Conservation (phyloP, 2,888 invertebrate species). For the Apamea sordens region DNA sequence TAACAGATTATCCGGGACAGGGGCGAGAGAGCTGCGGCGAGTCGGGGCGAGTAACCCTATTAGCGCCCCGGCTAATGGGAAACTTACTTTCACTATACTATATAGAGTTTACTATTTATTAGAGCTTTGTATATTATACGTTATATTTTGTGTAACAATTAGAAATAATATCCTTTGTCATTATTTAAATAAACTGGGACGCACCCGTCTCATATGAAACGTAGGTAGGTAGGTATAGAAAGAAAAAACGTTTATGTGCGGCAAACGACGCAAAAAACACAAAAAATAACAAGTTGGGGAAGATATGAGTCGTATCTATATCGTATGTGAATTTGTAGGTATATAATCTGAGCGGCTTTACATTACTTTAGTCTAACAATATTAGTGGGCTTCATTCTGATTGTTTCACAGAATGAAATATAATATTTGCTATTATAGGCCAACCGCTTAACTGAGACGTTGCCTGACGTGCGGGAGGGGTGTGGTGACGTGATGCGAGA, state of each 20-base stretch:
- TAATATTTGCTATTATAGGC: background rate
- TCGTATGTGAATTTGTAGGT: background rate
- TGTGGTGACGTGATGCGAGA: too few species aligned
- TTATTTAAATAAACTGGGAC: background rate
- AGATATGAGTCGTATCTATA: background rate
- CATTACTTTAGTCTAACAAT: background rate
- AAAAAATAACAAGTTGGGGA: too few species aligned
- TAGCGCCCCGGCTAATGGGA: slow-evolving; percentile 41
- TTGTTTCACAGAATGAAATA: background rate
- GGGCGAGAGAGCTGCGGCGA: background rate
- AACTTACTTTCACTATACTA: slow-evolving; percentile 30
- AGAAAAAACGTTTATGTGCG: too few species aligned
- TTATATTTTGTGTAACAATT: background rate
- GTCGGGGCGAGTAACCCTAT: slow-evolving; percentile 46
- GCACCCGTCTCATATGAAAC: background rate
- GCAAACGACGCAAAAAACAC: background rate
- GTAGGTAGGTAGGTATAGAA: background rate
- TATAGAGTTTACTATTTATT: slow-evolving; percentile 20
- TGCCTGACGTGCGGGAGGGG: too few species aligned
- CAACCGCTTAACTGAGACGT: too few species aligned
- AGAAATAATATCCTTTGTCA: background rate
- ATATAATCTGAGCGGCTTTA: background rate
- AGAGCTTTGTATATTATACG: background rate
- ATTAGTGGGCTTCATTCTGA: background rate
- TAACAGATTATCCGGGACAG: slow-evolving; percentile 41